A percentile compares a stretch with the other conserved stretches of the same genome.
Evolutionary conservation across 2,113 vertebrate genomes (phyloP).

Genomic region (Nanorana parkeri): DNA sequence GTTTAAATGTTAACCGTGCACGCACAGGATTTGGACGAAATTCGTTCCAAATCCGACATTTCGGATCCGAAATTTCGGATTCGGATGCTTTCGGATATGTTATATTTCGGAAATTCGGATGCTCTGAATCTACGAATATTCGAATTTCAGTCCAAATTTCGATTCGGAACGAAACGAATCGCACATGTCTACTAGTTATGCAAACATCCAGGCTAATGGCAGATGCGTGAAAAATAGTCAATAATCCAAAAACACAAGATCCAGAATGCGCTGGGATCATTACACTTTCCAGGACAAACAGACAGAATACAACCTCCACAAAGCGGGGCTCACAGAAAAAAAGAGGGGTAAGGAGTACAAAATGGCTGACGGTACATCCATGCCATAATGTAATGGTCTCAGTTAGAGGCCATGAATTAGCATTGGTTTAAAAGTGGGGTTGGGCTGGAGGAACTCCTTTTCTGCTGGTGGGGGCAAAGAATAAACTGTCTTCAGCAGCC

Average conservation of each 20-base stretch:
- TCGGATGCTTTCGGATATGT: no score
- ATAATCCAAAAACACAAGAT: constrained; percentile 36
- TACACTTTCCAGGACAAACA: constrained; percentile 28
- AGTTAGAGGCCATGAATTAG: constrained; percentile 16
- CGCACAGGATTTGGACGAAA: no score
- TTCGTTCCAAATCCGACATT: no score
- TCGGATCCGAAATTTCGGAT: no score
- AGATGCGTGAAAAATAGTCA: neutral
- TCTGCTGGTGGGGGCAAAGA: constrained; percentile 21
- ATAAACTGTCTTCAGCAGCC: constrained; percentile 24
- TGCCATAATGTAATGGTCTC: constrained; percentile 31
- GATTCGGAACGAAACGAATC: no score
- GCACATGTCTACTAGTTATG: no score
- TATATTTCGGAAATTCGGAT: no score
- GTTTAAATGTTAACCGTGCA: no score
- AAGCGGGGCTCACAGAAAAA: constrained; percentile 3
- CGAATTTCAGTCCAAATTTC: no score
- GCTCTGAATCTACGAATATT: no score
- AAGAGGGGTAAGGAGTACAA: constrained; percentile 1
- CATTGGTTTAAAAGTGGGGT: constrained; percentile 62
- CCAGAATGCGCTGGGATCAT: constrained; percentile 29
- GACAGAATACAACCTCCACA: constrained; percentile 36
- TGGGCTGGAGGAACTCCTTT: constrained; percentile 38
- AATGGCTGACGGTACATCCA: constrained; percentile 49
- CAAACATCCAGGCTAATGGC: constrained; percentile 1